Evolutionary conservation across 1,140 invertebrate species (phyloP).

Genomic region (Phenacoccus solenopsis): DNA sequence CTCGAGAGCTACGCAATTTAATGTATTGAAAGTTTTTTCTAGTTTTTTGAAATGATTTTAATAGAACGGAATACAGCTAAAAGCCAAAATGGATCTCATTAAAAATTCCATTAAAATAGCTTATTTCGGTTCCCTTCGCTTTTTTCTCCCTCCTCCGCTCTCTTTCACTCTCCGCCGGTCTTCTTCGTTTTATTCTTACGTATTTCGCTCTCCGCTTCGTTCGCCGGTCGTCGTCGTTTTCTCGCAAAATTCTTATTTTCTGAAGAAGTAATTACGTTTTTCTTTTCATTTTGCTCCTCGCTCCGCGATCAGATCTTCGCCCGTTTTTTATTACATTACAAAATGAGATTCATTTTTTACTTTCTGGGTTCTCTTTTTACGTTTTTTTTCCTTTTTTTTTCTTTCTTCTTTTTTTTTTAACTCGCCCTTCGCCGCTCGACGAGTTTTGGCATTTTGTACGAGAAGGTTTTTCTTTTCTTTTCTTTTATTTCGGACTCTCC

Average conservation of each 20-base stretch:
- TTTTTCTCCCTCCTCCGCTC: not conserved
- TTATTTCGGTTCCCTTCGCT: slow-evolving; percentile 3
- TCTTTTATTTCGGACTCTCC: too few relatives aligned
- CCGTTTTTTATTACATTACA: slow-evolving; percentile 9
- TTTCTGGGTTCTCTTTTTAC: not conserved
- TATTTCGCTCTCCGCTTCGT: not conserved
- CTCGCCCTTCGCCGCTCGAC: not conserved
- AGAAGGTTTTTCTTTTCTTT: too few relatives aligned
- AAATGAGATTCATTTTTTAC: slow-evolving; percentile 13
- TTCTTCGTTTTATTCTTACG: not conserved
- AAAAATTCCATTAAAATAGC: slow-evolving; percentile 18
- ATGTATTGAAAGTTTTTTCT: slow-evolving; percentile 8
- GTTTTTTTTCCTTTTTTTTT: not conserved
- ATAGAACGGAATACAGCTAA: slow-evolving; percentile 12
- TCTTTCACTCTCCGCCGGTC: not conserved
- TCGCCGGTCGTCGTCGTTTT: not conserved
- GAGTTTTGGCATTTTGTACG: too few relatives aligned
- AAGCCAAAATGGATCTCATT: slow-evolving; percentile 14
- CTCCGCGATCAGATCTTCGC: not conserved
- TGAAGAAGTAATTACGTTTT: not conserved
- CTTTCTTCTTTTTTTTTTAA: not conserved
- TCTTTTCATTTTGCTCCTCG: not conserved
- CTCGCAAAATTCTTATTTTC: slow-evolving; percentile 1
- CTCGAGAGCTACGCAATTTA: slow-evolving; percentile 1
- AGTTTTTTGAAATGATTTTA: slow-evolving; percentile 6